phyloP scores from a whole-genome alignment of 1,140 invertebrate genomes.

The Sminthurinus signatus region DNA sequence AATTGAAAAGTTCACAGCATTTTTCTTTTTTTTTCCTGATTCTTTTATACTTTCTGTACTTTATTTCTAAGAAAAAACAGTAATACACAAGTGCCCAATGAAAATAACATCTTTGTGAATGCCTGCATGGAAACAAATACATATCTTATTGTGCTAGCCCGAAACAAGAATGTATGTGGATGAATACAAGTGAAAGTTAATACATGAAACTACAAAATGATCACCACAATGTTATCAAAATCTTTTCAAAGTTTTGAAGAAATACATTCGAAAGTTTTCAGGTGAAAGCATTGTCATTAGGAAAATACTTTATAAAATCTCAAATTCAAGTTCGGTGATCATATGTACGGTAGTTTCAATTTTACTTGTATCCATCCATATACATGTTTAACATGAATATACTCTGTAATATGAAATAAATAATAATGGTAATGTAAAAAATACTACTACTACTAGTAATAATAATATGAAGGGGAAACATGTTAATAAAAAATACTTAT shows the following conservation, averaged over 20 bases:
- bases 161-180: background rate
- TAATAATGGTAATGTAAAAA: too few species aligned
- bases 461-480: too few species aligned
- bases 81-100: background rate
- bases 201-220: background rate
- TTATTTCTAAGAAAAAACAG: background rate
- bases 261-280: background rate
- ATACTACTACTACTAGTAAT: too few species aligned
- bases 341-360: too few species aligned
- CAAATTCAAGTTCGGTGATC: too few species aligned
- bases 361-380: too few species aligned
- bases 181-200: background rate
- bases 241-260: background rate
- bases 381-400: too few species aligned
- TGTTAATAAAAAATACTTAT: too few species aligned
- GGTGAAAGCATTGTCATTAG: background rate
- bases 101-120: constrained; percentile 6
- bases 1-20: too few species aligned
- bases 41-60: background rate
- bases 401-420: too few species aligned
- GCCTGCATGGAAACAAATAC: constrained; percentile 31
- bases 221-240: background rate
- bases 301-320: background rate
- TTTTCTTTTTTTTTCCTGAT: background rate
- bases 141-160: constrained; percentile 31